These are phyloP conservation scores for Hyaena hyaena DNA, from an alignment of 2,113 vertebrate species.

Conservation along the genomic window DNA sequence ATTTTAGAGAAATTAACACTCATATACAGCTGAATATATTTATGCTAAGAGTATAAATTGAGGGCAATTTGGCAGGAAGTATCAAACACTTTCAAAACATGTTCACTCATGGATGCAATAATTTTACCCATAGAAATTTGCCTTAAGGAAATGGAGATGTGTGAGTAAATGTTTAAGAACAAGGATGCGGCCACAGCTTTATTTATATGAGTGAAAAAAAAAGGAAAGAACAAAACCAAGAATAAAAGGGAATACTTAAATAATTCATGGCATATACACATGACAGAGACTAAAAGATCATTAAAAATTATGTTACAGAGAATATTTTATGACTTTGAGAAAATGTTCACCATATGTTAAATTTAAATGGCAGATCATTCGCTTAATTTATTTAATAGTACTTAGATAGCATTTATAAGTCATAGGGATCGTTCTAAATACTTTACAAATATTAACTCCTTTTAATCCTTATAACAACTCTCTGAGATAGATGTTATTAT, in stretches of 20 bases:
- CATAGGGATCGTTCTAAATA: not conserved
- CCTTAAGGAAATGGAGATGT: not conserved
- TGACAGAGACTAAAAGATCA: not conserved
- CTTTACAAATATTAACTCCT: too few relatives aligned
- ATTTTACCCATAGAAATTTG: not conserved
- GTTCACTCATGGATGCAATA: not conserved
- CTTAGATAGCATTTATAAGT: slow-evolving; percentile 18
- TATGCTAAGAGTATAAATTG: not conserved
- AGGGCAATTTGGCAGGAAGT: not conserved
- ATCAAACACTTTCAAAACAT: not conserved
- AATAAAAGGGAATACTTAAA: not conserved
- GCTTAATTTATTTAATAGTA: not conserved
- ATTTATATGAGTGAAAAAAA: not conserved
- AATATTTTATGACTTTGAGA: not conserved
- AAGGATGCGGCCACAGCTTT: not conserved
- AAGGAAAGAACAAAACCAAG: not conserved
- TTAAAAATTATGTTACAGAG: not conserved
- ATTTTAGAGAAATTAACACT: slow-evolving; percentile 4
- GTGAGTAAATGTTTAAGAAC: not conserved
- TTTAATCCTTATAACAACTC: too few relatives aligned
- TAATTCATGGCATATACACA: not conserved
- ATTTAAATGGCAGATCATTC: not conserved
- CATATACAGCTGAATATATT: not conserved
- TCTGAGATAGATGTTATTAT: not conserved
- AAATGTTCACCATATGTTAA: not conserved